phyloP scores from a whole-genome alignment of 2,888 invertebrate genomes.

The Cantharis rustica region DNA sequence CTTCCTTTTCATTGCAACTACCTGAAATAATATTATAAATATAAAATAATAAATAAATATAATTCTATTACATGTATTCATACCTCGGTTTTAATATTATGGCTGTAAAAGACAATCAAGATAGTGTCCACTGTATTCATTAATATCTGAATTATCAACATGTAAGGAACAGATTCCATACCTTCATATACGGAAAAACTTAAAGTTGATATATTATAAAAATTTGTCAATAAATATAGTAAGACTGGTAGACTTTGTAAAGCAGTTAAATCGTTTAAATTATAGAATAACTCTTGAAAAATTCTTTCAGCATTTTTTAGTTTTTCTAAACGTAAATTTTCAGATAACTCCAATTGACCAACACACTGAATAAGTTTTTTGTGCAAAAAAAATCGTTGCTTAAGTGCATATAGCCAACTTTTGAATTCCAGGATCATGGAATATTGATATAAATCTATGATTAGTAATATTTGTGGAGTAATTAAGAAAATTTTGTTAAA shows the following conservation, averaged over 20 bases:
- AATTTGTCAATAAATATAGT: neutral
- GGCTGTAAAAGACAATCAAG: too few relatives aligned
- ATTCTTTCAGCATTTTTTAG: neutral
- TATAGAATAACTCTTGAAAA: neutral
- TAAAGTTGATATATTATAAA: neutral
- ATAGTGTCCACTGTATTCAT: too few relatives aligned
- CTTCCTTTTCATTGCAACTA: too few relatives aligned
- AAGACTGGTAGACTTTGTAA: neutral
- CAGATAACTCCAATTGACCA: neutral
- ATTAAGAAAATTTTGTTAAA: neutral
- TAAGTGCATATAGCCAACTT: neutral
- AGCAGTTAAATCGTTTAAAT: neutral
- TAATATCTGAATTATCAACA: too few relatives aligned
- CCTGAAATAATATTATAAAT: too few relatives aligned
- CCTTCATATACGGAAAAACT: too few relatives aligned
- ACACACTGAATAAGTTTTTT: neutral
- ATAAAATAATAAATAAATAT: too few relatives aligned
- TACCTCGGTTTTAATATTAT: too few relatives aligned
- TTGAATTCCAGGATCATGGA: neutral
- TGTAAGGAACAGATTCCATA: too few relatives aligned
- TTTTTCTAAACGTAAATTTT: neutral
- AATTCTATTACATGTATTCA: too few relatives aligned
- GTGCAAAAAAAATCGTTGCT: neutral
- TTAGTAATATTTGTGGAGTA: neutral
- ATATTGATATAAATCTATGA: neutral